Evolutionary conservation across 2,797 vertebrate genomes (phyloP), one percentile per base, ranked within the genome.

Genomic region (Nyctibius grandis): DNA sequence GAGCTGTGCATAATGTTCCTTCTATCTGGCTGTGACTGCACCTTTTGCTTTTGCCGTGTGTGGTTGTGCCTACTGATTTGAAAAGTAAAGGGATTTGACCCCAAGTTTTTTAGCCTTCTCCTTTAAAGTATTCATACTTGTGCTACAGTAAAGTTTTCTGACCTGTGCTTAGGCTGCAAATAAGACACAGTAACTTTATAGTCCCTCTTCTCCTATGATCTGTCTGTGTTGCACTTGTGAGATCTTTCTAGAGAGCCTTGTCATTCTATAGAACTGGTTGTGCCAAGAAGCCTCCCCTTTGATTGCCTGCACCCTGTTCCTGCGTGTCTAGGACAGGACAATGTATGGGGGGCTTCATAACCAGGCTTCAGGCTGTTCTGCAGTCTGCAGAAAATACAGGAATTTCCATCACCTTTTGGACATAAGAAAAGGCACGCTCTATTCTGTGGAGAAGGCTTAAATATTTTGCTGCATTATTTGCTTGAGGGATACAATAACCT

Each of bases 271-370:
- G 56, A 44, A 40, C 25, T 45, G 23, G 9, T 22, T 28, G n/a
- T 63, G 26, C 67, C 2, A 2, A 83, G 54, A 57, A 86, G 31
- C 60, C 22, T 87, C 29, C 21, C 25, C 23, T n/a, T 26, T 10
- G 15, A 25, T 33, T 5, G 0, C 36, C 50, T 45, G 38, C 3
- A 3, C 42, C 20, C 54, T 44, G 20, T 34, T 34, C 29, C 31
- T 22, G 31, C 2, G 0, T 17, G 36, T 45, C 44, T 51, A 4
- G 34, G 16, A 6, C 33, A 10, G n/a, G 6, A 3, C 26, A 7
- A 6, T 1, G 19, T 33, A 8, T 60, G 13, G 38, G 33, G 26
- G 13, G 20, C 45, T 75, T 65, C 10, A 5, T 28, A 26, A 47
- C 51, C 63, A 34, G 45, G 12, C 45, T 51, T 60, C 75, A 47